Conservation (phyloP, 2,113 vertebrate genomes). For the Cervus canadensis region DNA sequence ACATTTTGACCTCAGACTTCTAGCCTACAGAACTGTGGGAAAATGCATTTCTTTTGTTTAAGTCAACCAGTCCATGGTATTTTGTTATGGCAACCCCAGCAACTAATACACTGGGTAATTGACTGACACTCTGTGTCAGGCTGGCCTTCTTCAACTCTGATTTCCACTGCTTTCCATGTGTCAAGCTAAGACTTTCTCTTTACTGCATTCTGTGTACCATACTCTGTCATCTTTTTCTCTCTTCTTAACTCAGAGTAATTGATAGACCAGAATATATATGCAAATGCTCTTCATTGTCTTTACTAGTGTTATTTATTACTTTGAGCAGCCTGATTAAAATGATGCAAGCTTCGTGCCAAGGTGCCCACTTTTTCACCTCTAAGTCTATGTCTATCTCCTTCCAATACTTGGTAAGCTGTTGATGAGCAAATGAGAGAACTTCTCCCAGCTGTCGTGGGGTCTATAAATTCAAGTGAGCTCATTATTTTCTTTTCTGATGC, state of each 20-base stretch:
- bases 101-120: not conserved
- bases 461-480: conserved; percentile 59
- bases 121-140: not conserved
- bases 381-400: not conserved
- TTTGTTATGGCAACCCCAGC: not conserved
- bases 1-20: not conserved
- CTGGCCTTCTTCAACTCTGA: not conserved
- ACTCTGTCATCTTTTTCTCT: not conserved
- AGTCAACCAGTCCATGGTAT: not conserved
- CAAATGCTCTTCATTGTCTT: not conserved
- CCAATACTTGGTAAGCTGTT: not conserved
- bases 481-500: conserved; percentile 65
- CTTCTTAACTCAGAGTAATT: not conserved
- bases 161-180: not conserved
- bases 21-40: not conserved
- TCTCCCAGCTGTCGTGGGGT: not conserved
- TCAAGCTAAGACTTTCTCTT: not conserved
- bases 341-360: not conserved
- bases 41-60: not conserved
- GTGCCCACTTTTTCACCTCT: conserved; percentile 30
- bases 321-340: not conserved
- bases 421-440: conserved; percentile 9
- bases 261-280: not conserved
- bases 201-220: not conserved
- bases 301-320: not conserved